Evolutionary conservation across 2,797 vertebrate genomes (phyloP).

Genomic region (Anas capensis): DNA sequence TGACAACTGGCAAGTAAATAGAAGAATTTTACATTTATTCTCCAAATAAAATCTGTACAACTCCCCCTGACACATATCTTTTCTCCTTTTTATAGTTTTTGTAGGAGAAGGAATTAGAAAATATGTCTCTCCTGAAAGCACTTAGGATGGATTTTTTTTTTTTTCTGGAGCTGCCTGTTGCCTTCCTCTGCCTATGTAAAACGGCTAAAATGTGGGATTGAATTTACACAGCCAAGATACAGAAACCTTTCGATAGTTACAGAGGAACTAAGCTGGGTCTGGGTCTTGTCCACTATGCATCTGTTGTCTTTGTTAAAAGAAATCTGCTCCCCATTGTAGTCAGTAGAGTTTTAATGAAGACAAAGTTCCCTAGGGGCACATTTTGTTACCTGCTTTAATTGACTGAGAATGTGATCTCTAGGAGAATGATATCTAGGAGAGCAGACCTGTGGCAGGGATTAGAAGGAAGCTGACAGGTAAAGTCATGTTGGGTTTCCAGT

Average conservation of each 20-base stretch:
- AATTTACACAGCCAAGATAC: neutral
- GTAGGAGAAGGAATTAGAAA: neutral
- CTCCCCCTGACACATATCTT: neutral
- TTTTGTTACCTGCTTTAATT: neutral
- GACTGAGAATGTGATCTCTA: neutral
- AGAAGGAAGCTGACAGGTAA: neutral
- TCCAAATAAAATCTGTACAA: neutral
- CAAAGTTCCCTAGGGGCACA: neutral
- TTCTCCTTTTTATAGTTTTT: neutral
- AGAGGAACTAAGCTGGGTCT: neutral
- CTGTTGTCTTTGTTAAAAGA: neutral
- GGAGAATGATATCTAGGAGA: neutral
- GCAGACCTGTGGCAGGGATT: neutral
- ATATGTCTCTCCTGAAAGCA: neutral
- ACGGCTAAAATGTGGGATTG: neutral
- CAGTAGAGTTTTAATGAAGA: neutral
- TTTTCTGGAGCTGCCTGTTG: neutral
- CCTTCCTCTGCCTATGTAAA: neutral
- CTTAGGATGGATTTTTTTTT: neutral
- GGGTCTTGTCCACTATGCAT: neutral
- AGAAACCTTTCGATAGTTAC: neutral
- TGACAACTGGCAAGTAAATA: conserved; percentile 16
- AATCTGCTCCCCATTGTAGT: neutral
- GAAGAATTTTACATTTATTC: neutral
- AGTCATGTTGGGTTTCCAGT: neutral